phyloP scores from a whole-genome alignment of 2,113 vertebrate genomes.

The Apaloderma vittatum region DNA sequence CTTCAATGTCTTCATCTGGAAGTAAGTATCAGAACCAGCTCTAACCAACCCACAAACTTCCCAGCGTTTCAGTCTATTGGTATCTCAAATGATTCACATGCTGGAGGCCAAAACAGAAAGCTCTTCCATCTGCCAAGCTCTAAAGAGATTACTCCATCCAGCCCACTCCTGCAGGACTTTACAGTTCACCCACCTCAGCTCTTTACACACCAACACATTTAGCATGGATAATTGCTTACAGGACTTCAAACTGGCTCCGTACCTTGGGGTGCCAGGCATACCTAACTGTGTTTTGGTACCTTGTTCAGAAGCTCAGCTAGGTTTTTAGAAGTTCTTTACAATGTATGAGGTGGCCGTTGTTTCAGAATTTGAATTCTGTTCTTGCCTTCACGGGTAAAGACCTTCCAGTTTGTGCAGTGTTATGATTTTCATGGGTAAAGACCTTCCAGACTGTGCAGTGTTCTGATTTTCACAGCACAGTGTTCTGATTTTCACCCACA shows the following conservation, averaged over 20 bases:
- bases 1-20: background rate
- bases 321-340: background rate
- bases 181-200: background rate
- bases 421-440: background rate
- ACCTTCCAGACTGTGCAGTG: background rate
- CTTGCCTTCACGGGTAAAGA: background rate
- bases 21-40: background rate
- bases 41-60: background rate
- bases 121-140: background rate
- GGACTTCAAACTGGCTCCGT: background rate
- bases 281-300: background rate
- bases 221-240: background rate
- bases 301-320: background rate
- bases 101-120: background rate
- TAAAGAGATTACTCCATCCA: fast-evolving
- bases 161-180: background rate
- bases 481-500: background rate
- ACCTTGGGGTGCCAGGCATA: background rate
- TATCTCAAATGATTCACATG: background rate
- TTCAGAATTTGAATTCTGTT: background rate
- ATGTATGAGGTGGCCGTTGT: background rate
- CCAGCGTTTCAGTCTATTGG: background rate
- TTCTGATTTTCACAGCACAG: background rate
- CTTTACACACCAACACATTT: background rate
- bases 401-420: background rate